Conservation (phyloP, 2,888 invertebrate genomes). For the Lathronympha strigana region DNA sequence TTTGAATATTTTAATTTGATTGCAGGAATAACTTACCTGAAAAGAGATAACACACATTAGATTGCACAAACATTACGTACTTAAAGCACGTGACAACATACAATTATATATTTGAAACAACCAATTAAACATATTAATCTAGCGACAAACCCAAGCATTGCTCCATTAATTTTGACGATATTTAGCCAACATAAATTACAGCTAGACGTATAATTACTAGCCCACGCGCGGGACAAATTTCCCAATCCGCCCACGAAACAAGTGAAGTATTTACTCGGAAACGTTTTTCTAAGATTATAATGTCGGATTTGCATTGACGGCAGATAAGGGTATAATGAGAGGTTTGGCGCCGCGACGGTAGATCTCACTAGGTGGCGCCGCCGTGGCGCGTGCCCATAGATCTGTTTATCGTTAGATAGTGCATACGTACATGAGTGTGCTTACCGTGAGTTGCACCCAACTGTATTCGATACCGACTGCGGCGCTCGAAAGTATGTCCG, state of each 20-base stretch:
- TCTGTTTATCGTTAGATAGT: background rate
- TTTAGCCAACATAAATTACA: constrained; percentile 70
- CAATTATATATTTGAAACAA: constrained; percentile 16
- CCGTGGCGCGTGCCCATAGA: constrained; percentile 58
- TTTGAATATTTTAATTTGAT: background rate
- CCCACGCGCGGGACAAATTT: constrained; percentile 73
- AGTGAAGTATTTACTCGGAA: constrained; percentile 67
- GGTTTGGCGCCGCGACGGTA: constrained; percentile 67
- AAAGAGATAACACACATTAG: constrained; percentile 46
- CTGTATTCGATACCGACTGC: too few species aligned
- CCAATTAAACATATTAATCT: constrained; percentile 35
- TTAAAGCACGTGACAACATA: background rate
- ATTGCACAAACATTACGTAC: background rate
- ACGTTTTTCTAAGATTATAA: constrained; percentile 66
- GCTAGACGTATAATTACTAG: constrained; percentile 72
- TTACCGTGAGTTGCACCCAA: background rate
- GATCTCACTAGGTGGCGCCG: constrained; percentile 47
- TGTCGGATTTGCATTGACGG: constrained; percentile 72
- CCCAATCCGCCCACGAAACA: constrained; percentile 72
- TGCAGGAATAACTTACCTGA: constrained; percentile 64
- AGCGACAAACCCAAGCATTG: constrained; percentile 50
- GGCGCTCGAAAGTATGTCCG: too few species aligned
- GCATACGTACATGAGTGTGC: too few species aligned
- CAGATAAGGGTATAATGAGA: constrained; percentile 72
- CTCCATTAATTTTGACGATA: constrained; percentile 57